Percentiles rank a stretch among this genome's conserved stretches.
These are phyloP conservation scores for Heliconius charithonia DNA, from an alignment of 2,888 invertebrate genomes.

Conservation along the genomic window DNA sequence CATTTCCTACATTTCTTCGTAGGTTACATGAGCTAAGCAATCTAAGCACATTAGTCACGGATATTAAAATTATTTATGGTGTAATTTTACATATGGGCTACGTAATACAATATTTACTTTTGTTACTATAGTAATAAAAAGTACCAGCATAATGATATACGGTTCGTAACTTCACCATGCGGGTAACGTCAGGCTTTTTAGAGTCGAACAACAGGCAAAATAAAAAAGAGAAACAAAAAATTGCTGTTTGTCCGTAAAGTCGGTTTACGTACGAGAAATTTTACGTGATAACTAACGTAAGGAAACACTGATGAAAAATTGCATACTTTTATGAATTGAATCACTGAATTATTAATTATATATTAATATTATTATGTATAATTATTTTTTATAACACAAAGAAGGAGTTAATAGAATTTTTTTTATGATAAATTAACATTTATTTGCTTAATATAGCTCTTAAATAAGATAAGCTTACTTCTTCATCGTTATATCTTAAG, in stretches of 20 bases:
- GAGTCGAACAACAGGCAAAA: constrained; percentile 18
- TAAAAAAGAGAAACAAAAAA: constrained; percentile 1
- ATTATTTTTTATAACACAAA: too few relatives aligned
- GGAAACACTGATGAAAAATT: too few relatives aligned
- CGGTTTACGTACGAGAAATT: too few relatives aligned
- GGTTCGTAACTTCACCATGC: constrained; percentile 4
- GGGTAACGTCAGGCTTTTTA: constrained; percentile 20
- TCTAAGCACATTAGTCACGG: not conserved
- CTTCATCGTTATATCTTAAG: too few relatives aligned
- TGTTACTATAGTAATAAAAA: constrained; percentile 18
- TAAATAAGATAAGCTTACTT: too few relatives aligned
- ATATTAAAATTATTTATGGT: not conserved
- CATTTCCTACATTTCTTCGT: not conserved
- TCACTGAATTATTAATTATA: too few relatives aligned
- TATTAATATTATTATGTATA: too few relatives aligned
- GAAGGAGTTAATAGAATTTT: too few relatives aligned
- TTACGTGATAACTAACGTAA: too few relatives aligned
- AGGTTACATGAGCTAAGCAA: not conserved
- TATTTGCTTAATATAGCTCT: too few relatives aligned
- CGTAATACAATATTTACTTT: constrained; percentile 20
- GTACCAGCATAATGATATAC: constrained; percentile 18
- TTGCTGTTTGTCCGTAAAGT: not conserved
- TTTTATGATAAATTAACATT: too few relatives aligned
- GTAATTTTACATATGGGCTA: constrained; percentile 9
- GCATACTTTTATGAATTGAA: too few relatives aligned